Evolutionary conservation across 2,113 vertebrate genomes (phyloP), one percentile per base, ranked within the genome.

Genomic region (Genyomyrus donnyi): DNA sequence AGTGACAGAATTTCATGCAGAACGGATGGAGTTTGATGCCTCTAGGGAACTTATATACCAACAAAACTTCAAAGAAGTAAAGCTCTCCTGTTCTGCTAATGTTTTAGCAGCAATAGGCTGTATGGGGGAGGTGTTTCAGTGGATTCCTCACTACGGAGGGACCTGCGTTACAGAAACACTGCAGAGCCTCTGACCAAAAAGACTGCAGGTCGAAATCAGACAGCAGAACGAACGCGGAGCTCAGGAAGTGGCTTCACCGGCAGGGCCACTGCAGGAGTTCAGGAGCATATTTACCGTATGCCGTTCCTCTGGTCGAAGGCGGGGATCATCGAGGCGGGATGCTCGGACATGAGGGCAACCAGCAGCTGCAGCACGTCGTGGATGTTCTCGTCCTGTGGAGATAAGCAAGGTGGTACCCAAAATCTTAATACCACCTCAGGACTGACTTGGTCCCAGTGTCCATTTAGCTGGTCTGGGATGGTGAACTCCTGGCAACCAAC

Each of bases 291-390:
- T 96, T 95, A 99, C 98, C 98, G 97, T 96, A 99, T 99, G 91
- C 98, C 98, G 89, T 99, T 99, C 92, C 98, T 97, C 95, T 99
- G 98, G 95, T 99, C 98, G 92, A 99, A 99, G 6, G 98, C 98
- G 74, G 98, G 98, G 93, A 99, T 99, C 98, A 99, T 99, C 89
- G 98, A 99, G 15, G 98, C 98, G 24, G 98, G 98, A 88, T 99
- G 98, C 92, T 99, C 98, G 2, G 98, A 99, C 98, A 99, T 99
- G 21, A 99, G 96, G 92, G 98, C 98, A 93, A 99, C 98, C 58
- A 99, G 92, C 92, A 99, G 94, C 95, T 99, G 98, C 90, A 99
- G 96, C 87, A 99, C 98, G 92, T 99, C 98, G 90, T 99, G 98
- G 93, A 99, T 99, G 92, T 99, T 99, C 96, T 99, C 98, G 95